Conservation (phyloP, 2,797 vertebrate genomes). For the Melanogrammus aeglefinus region DNA sequence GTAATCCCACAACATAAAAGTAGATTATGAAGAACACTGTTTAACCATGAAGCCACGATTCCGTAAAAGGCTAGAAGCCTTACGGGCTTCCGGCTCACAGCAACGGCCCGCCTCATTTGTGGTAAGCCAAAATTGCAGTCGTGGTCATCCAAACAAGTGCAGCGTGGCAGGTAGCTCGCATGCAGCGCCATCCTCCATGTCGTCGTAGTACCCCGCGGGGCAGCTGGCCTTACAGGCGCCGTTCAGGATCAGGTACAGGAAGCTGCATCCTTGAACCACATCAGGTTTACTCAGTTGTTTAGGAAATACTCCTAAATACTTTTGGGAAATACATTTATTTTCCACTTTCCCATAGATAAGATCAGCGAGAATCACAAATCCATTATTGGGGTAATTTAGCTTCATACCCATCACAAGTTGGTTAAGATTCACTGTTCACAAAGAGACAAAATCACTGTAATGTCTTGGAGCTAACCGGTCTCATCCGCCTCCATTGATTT, state of each 20-base stretch:
- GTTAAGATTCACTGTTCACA: not conserved
- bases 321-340: not conserved
- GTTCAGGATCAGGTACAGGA: conserved; percentile 79
- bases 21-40: too few species aligned
- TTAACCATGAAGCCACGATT: too few species aligned
- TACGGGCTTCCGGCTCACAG: too few species aligned
- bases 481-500: too few species aligned
- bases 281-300: not conserved
- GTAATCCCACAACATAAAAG: too few species aligned
- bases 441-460: not conserved
- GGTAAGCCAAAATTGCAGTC: too few species aligned
- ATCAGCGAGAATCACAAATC: not conserved
- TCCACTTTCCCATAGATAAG: not conserved
- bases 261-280: conserved; percentile 71
- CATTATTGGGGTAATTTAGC: not conserved
- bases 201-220: conserved; percentile 76
- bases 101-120: too few species aligned
- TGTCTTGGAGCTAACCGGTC: not conserved
- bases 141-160: conserved; percentile 77
- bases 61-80: too few species aligned
- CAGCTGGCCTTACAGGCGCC: conserved; percentile 77
- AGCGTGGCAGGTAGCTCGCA: conserved; percentile 73
- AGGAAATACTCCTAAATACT: not conserved
- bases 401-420: not conserved
- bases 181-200: conserved; percentile 79